Percentiles rank a stretch among this genome's conserved stretches.
Evolutionary conservation across 2,797 vertebrate species (phyloP).

Genomic region (Acrocephalus scirpaceus): DNA sequence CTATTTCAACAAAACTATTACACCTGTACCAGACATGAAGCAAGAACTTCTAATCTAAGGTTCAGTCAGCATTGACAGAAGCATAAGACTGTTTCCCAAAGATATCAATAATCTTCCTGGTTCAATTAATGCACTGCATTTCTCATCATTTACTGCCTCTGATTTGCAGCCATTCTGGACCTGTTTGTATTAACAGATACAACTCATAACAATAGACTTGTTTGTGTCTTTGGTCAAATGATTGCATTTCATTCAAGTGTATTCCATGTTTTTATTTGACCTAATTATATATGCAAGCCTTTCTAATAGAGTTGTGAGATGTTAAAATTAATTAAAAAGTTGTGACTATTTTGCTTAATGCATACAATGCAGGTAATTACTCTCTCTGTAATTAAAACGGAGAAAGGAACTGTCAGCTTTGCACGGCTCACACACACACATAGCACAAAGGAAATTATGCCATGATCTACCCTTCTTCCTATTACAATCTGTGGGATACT

Average conservation of each 20-base stretch:
- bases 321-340: background rate
- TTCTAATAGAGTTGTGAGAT: background rate
- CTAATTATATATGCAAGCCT: background rate
- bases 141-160: background rate
- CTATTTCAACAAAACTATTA: background rate
- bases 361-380: background rate
- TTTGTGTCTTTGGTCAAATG: background rate
- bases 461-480: background rate
- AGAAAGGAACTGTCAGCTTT: background rate
- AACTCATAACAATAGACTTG: background rate
- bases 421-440: background rate
- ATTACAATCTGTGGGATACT: background rate
- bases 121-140: background rate
- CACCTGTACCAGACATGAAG: background rate
- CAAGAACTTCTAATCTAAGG: background rate
- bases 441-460: background rate
- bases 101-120: background rate
- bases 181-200: fast-evolving
- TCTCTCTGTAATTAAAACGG: background rate
- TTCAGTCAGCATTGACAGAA: background rate
- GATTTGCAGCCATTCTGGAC: background rate
- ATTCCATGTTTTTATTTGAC: background rate
- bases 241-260: background rate
- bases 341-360: background rate
- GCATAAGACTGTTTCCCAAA: background rate